Evolutionary conservation across 37 sponge, comb jelly and placozoan genomes (phyloP), one percentile per base, ranked within the genome.

Genomic region (Spongilla lacustris): DNA sequence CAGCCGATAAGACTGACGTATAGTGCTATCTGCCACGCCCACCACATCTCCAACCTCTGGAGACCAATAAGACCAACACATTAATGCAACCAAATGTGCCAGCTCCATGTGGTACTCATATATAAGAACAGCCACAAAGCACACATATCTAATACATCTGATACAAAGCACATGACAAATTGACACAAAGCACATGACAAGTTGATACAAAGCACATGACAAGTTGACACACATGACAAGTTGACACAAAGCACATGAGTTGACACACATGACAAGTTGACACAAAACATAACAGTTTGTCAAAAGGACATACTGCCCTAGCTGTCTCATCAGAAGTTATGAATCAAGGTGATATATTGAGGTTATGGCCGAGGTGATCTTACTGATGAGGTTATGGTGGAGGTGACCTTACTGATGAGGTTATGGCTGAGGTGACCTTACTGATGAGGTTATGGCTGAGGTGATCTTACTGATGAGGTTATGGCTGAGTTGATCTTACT

Each of bases 1-100:
- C 33, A 93, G 83, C 46, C 94, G 85, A 76, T 95, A 96, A 4
- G 96, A 92, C 69, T 95, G 93, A 73, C 97, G 79, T 66, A 98
- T 98, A 36, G 99, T 98, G 26, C 92, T 88, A 31, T 98, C 99
- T n/a, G 99, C 99, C 78, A 98, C 99, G 66, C 97, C 99, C 80
- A 96, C 97, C 28, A 97, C 97, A 78, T 96, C 97, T 33, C 97
- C 97, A 33, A 98, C 95, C 75, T 97, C 99, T 95, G 85, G 28
- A 36, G 12, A 66, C 30, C 25, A 30, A 37, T 31, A 76, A 76
- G 1, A 26, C 13, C 25, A 38, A 24, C 2, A 11, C 70, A 69
- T 27, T 69, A 6, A 69, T 27, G 27, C n/a, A n/a, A n/a, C n/a
- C 28, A 9, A 69, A 9, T 28, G 71, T 27, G 71, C 6, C 71